Evolutionary conservation across 1,140 invertebrate genomes (phyloP), one percentile per base, ranked within the genome.

Genomic region (Cardiocondyla obscurior): DNA sequence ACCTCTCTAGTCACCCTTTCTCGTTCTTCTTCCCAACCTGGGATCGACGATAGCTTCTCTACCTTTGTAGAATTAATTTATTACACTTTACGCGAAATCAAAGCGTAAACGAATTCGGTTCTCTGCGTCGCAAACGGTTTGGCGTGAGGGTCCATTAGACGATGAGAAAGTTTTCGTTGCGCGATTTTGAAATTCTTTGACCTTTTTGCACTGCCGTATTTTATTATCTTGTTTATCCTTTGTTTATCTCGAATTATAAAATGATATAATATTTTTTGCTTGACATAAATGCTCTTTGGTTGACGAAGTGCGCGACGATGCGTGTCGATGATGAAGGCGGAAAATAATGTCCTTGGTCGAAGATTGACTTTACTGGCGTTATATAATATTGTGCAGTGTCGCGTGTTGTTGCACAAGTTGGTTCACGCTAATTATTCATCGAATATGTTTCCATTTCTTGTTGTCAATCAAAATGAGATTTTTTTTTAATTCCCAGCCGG

Each of bases 21-120:
- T 57, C 74, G 69, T 84, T 72, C 42, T 19, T 30, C 64, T 49
- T 86, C 57, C 7, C 30, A 25, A n/a, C 14, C 36, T 53, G 51
- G 65, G 83, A 85, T 82, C 49, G 84, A 72, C 67, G 70, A 79
- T 55, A 33, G 39, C 65, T n/a, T 39, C 30, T 72, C 49, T 44
- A n/a, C 28, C 14, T 5, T 33, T 51, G 46, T 44, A 33, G 25
- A 69, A 42, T 79, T 69, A 79, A 79, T 69, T 69, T 42, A 55
- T 77, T 28, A 67, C 60, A 16, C 57, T 53, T 16, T 22, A 10
- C 16, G 42, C 16, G 8, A 62, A 64, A 46, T 19, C 16, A 42
- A 46, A 25, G 64, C 30, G 30, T 5, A 7, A 74, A 12, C 0
- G 30, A 22, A 36, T 77, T 67, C 28, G 28, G 4, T 22, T 33